phyloP scores from a whole-genome alignment of 2,888 invertebrate genomes.

The Drosophila macrospina region DNA sequence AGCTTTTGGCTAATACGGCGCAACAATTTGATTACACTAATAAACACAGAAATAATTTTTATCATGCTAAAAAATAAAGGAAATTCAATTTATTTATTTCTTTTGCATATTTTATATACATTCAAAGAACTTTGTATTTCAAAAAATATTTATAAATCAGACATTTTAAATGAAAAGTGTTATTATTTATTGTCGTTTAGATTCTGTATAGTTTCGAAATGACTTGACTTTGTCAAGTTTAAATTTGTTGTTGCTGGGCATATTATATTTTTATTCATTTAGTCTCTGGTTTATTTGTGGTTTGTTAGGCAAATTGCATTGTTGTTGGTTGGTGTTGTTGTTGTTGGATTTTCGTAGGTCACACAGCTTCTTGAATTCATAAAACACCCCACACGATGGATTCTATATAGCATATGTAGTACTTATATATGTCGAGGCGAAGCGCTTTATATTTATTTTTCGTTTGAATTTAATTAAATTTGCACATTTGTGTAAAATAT shows the following conservation, averaged over 20 bases:
- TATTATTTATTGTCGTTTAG: constrained; percentile 18
- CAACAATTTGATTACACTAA: constrained; percentile 26
- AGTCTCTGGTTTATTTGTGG: constrained; percentile 14
- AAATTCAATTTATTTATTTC: background rate
- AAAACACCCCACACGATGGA: constrained; percentile 31
- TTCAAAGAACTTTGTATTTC: background rate
- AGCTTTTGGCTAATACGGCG: constrained; percentile 32
- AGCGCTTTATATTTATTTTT: constrained; percentile 74
- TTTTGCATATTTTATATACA: background rate
- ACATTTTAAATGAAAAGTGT: background rate
- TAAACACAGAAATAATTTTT: constrained; percentile 6
- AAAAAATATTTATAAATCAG: constrained; percentile 1
- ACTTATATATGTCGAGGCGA: constrained; percentile 56
- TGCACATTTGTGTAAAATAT: constrained; percentile 81
- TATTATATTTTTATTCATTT: constrained; percentile 30
- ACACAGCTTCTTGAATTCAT: constrained; percentile 48
- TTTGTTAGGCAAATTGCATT: constrained; percentile 40
- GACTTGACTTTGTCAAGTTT: constrained; percentile 43
- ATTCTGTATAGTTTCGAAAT: constrained; percentile 4
- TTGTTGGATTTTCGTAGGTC: constrained; percentile 36
- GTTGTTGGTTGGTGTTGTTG: constrained; percentile 21
- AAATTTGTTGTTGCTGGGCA: constrained; percentile 19
- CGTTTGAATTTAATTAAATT: constrained; percentile 81
- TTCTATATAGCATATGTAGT: constrained; percentile 37
- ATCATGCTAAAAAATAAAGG: background rate